Percentiles rank a stretch among this genome's conserved stretches.
These are phyloP conservation scores for Anticlea derivata DNA, from an alignment of 2,888 invertebrate genomes.

Conservation along the genomic window DNA sequence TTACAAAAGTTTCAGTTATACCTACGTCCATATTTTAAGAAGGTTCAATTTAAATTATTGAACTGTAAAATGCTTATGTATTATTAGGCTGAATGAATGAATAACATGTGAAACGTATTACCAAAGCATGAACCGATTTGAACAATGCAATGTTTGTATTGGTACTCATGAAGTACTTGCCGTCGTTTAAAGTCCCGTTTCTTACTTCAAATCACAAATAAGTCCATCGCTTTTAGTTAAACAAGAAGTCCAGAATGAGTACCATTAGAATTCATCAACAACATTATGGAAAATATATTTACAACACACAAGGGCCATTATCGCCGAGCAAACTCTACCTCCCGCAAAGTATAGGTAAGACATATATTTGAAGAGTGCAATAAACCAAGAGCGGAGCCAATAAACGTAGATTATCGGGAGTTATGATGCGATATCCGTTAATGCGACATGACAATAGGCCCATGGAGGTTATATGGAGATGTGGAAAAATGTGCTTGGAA, in stretches of 20 bases:
- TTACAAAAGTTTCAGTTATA: slow-evolving; percentile 16
- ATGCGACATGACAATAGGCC: slow-evolving; percentile 80
- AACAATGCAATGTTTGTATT: no score
- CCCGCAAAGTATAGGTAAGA: slow-evolving; percentile 35
- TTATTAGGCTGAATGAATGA: no score
- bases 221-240: no score
- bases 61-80: no score
- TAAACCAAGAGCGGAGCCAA: slow-evolving; percentile 74
- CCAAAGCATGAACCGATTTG: no score
- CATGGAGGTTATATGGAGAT: slow-evolving; percentile 46
- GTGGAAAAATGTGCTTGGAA: slow-evolving; percentile 15
- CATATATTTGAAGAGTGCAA: slow-evolving; percentile 54
- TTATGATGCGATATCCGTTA: slow-evolving; percentile 81
- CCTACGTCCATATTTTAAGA: neutral
- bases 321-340: slow-evolving; percentile 27
- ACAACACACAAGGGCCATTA: slow-evolving; percentile 7
- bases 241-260: no score
- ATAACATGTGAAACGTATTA: no score
- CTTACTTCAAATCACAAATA: neutral
- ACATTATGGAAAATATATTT: neutral
- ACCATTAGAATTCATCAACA: no score
- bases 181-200: no score
- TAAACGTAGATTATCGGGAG: slow-evolving; percentile 83
- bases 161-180: no score
- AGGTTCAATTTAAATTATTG: no score